Evolutionary conservation across 2,888 invertebrate genomes (phyloP).

Genomic region (Amblyteles armatorius): DNA sequence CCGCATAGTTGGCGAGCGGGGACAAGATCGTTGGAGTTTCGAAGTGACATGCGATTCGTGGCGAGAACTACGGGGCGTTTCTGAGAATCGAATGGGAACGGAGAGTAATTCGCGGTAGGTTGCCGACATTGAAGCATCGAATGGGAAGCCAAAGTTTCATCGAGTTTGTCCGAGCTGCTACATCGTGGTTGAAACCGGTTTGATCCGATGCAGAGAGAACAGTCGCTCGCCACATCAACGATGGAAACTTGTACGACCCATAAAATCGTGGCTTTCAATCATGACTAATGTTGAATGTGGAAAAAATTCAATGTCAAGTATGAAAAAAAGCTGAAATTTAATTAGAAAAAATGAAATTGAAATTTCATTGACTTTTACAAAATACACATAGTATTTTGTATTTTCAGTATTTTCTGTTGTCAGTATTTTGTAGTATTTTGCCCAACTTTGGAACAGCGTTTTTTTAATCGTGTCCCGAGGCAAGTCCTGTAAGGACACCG

Average conservation of each 20-base stretch:
- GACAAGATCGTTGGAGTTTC: slow-evolving; percentile 72
- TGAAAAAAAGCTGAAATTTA: too few relatives aligned
- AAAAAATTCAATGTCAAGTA: too few relatives aligned
- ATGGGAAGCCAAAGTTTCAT: slow-evolving; percentile 27
- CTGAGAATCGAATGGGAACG: slow-evolving; percentile 43
- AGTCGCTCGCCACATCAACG: not conserved
- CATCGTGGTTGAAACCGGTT: not conserved
- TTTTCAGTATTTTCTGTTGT: too few relatives aligned
- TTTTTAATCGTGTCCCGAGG: too few relatives aligned
- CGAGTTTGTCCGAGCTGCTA: slow-evolving; percentile 35
- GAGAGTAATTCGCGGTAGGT: slow-evolving; percentile 32
- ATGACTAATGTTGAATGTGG: too few relatives aligned
- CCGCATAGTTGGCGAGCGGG: slow-evolving; percentile 42
- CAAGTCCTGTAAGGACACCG: too few relatives aligned
- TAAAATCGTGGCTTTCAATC: not conserved
- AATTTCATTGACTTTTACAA: too few relatives aligned
- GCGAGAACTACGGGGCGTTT: slow-evolving; percentile 1
- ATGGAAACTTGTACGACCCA: not conserved
- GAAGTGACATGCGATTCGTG: slow-evolving; percentile 63
- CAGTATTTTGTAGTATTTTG: too few relatives aligned
- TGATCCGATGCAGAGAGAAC: slow-evolving; percentile 2
- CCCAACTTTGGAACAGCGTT: too few relatives aligned
- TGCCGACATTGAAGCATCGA: slow-evolving; percentile 13
- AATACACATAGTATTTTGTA: too few relatives aligned
- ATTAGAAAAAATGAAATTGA: too few relatives aligned